A percentile compares a stretch with the other conserved stretches of the same genome.
Conservation (phyloP, 2,888 invertebrate species). For the Chironomus tentans region DNA sequence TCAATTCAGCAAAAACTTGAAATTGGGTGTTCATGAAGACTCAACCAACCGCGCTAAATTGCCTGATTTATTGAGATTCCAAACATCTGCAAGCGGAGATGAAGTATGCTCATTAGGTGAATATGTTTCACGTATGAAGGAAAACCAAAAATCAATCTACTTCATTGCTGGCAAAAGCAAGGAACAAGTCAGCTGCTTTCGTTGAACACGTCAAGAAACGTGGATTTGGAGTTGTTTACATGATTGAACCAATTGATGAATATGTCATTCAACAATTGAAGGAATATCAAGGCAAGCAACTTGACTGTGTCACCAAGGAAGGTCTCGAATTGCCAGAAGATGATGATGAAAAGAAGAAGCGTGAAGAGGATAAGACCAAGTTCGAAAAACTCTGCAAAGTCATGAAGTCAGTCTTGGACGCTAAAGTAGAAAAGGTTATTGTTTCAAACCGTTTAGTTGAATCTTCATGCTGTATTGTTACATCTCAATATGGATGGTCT, state of each 20-base stretch:
- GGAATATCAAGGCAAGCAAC: slow-evolving; percentile 92
- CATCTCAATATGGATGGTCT: slow-evolving; percentile 98
- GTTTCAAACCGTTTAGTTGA: slow-evolving; percentile 94
- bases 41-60: slow-evolving; percentile 88
- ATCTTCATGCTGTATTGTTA: slow-evolving; percentile 98
- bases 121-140: slow-evolving; percentile 96
- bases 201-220: slow-evolving; percentile 97
- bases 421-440: slow-evolving; percentile 95
- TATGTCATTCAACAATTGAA: slow-evolving; percentile 98
- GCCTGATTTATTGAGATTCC: slow-evolving; percentile 79
- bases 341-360: slow-evolving; percentile 94
- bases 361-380: slow-evolving; percentile 71
- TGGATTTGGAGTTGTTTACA: slow-evolving; percentile 96
- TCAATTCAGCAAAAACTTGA: slow-evolving; percentile 95
- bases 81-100: slow-evolving; percentile 91
- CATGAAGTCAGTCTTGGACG: slow-evolving; percentile 95
- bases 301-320: slow-evolving; percentile 97
- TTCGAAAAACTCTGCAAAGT: slow-evolving; percentile 58
- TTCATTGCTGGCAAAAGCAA: slow-evolving; percentile 95
- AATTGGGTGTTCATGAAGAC: slow-evolving; percentile 97
- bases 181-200: slow-evolving; percentile 87
- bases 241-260: slow-evolving; percentile 99
- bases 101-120: slow-evolving; percentile 90
- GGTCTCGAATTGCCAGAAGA: slow-evolving; percentile 95
- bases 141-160: slow-evolving; percentile 96